phyloP scores from a whole-genome alignment of 2,888 invertebrate genomes.

The Stegana nigrithorax region DNA sequence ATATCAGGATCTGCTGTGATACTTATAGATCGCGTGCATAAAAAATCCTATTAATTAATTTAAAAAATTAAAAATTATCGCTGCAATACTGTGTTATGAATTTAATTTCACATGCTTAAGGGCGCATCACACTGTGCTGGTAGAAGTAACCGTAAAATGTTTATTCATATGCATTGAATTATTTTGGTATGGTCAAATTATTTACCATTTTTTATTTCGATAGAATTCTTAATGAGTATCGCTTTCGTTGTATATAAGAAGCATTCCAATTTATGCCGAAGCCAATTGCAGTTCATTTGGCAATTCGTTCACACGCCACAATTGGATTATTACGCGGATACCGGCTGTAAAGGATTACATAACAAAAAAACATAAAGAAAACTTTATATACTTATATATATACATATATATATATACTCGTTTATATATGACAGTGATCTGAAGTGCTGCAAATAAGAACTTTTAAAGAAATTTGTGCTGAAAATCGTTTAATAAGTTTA shows the following conservation, averaged over 20 bases:
- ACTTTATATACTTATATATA: not conserved
- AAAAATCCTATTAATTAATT: too few relatives aligned
- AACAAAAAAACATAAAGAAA: too few relatives aligned
- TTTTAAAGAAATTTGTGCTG: conserved; percentile 21
- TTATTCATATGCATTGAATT: conserved; percentile 48
- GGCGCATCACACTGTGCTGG: conserved; percentile 19
- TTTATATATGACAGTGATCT: conserved; percentile 7
- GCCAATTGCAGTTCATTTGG: conserved; percentile 59
- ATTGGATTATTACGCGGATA: conserved; percentile 30
- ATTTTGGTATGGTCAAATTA: conserved; percentile 48
- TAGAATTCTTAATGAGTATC: conserved; percentile 50
- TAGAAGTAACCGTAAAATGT: too few relatives aligned
- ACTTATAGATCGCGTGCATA: too few relatives aligned
- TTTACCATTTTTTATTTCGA: conserved; percentile 38
- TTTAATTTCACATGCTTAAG: too few relatives aligned
- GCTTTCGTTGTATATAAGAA: conserved; percentile 36
- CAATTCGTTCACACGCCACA: conserved; percentile 52
- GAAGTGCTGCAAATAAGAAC: conserved; percentile 25
- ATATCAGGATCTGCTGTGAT: too few relatives aligned
- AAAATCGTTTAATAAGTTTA: conserved; percentile 2
- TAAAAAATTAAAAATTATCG: too few relatives aligned
- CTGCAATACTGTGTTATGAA: too few relatives aligned
- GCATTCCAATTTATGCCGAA: conserved; percentile 23
- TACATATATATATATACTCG: conserved; percentile 3
- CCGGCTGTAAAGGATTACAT: too few relatives aligned